phyloP scores from a whole-genome alignment of 1,140 invertebrate species.

The Drosophila burlai region DNA sequence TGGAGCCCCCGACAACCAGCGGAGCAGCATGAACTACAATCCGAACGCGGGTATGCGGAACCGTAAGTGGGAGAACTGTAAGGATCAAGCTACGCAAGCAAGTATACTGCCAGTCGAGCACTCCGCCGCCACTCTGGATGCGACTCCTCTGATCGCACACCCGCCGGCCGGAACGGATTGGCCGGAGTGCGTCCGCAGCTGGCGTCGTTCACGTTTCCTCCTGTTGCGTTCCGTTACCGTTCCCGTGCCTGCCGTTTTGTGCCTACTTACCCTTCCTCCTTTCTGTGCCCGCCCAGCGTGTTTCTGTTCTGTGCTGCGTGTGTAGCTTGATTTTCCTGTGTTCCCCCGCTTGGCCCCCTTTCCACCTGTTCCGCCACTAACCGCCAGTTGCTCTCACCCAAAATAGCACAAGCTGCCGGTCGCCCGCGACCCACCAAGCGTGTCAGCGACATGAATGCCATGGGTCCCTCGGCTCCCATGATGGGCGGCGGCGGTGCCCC shows the following conservation, averaged over 20 bases:
- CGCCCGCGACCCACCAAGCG: conserved; percentile 87
- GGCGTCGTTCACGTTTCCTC: conserved; percentile 27
- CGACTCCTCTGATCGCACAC: not conserved
- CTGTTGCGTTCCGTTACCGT: conserved; percentile 16
- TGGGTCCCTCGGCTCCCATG: conserved; percentile 86
- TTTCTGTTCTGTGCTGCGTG: conserved; percentile 52
- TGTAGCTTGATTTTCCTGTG: conserved; percentile 64
- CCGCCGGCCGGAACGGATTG: conserved; percentile 23
- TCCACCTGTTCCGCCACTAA: conserved; percentile 4
- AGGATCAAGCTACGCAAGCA: conserved; percentile 78
- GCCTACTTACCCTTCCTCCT: not conserved
- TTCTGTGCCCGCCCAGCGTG: conserved; percentile 16
- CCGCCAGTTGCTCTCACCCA: conserved; percentile 14
- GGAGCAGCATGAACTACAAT: conserved; percentile 85
- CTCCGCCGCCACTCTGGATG: conserved; percentile 24
- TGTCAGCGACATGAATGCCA: conserved; percentile 88
- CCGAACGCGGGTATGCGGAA: conserved; percentile 86
- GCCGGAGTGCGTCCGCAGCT: conserved; percentile 15
- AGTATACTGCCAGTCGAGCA: conserved; percentile 58
- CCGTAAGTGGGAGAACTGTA: conserved; percentile 86
- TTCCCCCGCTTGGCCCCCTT: conserved; percentile 26
- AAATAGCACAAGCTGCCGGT: conserved; percentile 77
- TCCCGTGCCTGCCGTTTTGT: conserved; percentile 8
- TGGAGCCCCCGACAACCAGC: not conserved
- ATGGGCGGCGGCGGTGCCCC: conserved; percentile 46